phyloP scores from a whole-genome alignment of 1,140 invertebrate genomes.

The Philopotamus ludificatus region DNA sequence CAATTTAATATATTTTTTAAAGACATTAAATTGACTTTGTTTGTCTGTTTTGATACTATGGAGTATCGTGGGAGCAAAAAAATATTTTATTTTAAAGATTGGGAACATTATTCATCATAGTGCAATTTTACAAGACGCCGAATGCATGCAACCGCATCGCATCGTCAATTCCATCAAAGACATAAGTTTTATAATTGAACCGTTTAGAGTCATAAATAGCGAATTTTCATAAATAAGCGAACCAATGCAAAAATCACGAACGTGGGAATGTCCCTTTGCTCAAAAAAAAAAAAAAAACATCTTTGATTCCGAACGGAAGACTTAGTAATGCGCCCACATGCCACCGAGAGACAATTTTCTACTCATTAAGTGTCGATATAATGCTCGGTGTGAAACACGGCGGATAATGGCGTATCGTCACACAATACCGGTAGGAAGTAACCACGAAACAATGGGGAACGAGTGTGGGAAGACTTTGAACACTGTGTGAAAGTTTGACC shows the following conservation, averaged over 20 bases:
- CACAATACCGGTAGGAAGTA: constrained; percentile 32
- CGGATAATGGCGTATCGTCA: constrained; percentile 13
- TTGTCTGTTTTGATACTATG: too few species aligned
- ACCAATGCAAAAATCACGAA: too few species aligned
- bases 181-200: constrained; percentile 24
- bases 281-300: neutral
- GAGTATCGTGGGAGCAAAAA: too few species aligned
- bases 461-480: constrained; percentile 38
- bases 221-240: too few species aligned
- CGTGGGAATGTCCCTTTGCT: constrained; percentile 1
- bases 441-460: constrained; percentile 21
- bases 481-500: constrained; percentile 30
- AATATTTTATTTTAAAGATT: too few species aligned
- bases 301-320: constrained; percentile 12
- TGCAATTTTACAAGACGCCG: constrained; percentile 19
- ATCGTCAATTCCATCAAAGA: constrained; percentile 21
- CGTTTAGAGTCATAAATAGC: too few species aligned
- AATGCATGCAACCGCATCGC: constrained; percentile 10
- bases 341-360: constrained; percentile 1
- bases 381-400: neutral
- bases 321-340: constrained; percentile 16
- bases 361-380: neutral
- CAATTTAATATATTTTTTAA: too few species aligned
- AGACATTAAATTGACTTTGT: too few species aligned
- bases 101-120: constrained; percentile 4